phyloP scores from a whole-genome alignment of 2,797 vertebrate species.

The Brotula barbata region DNA sequence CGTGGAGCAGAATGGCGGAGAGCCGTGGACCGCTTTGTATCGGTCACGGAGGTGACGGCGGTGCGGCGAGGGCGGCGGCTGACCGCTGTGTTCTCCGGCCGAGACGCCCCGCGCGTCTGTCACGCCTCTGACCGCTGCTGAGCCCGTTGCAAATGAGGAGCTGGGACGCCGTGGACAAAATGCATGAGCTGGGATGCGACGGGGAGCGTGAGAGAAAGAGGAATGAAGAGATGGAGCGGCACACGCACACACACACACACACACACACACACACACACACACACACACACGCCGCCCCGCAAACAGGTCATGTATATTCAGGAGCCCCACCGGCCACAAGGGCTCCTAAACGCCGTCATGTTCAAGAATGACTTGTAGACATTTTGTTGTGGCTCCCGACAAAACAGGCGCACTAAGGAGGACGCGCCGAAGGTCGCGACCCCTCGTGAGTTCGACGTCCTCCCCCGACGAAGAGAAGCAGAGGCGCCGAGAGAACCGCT shows the following conservation, averaged over 20 bases:
- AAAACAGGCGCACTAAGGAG: slow-evolving; percentile 32
- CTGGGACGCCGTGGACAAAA: slow-evolving; percentile 54
- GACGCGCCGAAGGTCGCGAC: slow-evolving; percentile 46
- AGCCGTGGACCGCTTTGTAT: slow-evolving; percentile 28
- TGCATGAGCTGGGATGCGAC: slow-evolving; percentile 44
- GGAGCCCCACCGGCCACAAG: slow-evolving; percentile 21
- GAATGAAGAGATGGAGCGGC: slow-evolving; percentile 45
- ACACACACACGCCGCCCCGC: slow-evolving; percentile 25
- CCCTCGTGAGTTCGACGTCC: slow-evolving; percentile 47
- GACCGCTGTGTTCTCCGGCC: slow-evolving; percentile 51
- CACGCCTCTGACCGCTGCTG: slow-evolving; percentile 48
- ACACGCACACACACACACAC: slow-evolving; percentile 31
- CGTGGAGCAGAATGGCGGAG: slow-evolving; percentile 7
- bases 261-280: slow-evolving; percentile 31
- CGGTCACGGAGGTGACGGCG: slow-evolving; percentile 53
- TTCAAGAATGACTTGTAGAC: slow-evolving; percentile 67
- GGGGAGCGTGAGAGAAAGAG: slow-evolving; percentile 32
- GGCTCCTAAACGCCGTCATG: slow-evolving; percentile 58
- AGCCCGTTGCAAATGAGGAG: slow-evolving; percentile 69
- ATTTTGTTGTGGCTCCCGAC: slow-evolving; percentile 58
- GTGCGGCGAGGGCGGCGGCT: slow-evolving; percentile 36
- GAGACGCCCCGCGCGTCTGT: slow-evolving; percentile 43
- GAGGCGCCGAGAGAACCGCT: slow-evolving; percentile 64
- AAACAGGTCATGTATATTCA: slow-evolving; percentile 70
- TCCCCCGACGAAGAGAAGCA: slow-evolving; percentile 23